A percentile compares a stretch with the other conserved stretches of the same genome.
phyloP scores from a whole-genome alignment of 2,797 vertebrate genomes.

The Rhodeus uyekii region DNA sequence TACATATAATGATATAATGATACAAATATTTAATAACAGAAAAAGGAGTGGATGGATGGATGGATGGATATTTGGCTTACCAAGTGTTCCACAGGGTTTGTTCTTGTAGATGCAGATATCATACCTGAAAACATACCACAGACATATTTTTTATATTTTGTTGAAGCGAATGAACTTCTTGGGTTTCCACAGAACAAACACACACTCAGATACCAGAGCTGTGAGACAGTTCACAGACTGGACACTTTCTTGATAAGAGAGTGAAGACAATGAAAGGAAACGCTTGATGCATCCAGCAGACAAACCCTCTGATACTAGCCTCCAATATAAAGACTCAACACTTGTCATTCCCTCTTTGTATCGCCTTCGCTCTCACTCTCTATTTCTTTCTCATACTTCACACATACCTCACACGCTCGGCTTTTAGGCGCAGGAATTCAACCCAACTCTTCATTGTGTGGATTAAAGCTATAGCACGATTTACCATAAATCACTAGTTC shows the following conservation, averaged over 20 bases:
- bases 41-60: background rate
- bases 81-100: slow-evolving; percentile 96
- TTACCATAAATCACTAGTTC: slow-evolving; percentile 35
- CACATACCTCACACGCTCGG: background rate
- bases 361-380: background rate
- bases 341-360: background rate
- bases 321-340: slow-evolving; percentile 27
- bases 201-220: slow-evolving; percentile 12
- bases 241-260: slow-evolving; percentile 60
- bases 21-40: too few relatives aligned
- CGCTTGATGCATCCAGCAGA: slow-evolving; percentile 58
- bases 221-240: slow-evolving; percentile 45
- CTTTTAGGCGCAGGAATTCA: slow-evolving; percentile 7
- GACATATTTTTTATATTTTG: background rate
- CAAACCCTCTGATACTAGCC: slow-evolving; percentile 50
- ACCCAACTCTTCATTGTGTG: background rate
- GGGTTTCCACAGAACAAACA: slow-evolving; percentile 13
- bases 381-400: background rate
- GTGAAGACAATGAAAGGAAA: slow-evolving; percentile 76
- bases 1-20: too few relatives aligned
- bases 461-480: slow-evolving; percentile 29
- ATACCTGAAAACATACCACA: slow-evolving; percentile 76
- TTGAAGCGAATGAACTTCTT: background rate
- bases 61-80: slow-evolving; percentile 74
- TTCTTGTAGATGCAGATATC: slow-evolving; percentile 99